A percentile compares a stretch with the other conserved stretches of the same genome.
Evolutionary conservation across 2,888 invertebrate genomes (phyloP).

Genomic region (Laspeyria flexula): DNA sequence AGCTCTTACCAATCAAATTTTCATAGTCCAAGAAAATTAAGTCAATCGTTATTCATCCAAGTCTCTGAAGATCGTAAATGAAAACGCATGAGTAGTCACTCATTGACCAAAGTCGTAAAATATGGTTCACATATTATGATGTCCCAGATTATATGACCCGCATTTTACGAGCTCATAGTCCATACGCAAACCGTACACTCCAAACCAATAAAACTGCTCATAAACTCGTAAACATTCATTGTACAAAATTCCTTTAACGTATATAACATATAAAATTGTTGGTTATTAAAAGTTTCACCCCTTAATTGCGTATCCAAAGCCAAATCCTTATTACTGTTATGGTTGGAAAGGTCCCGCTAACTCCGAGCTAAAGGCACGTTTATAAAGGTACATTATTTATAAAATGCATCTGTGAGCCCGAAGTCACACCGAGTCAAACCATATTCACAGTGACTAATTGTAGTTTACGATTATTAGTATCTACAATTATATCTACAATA

Average conservation of each 20-base stretch:
- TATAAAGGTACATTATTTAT: neutral
- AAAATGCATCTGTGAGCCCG: no score
- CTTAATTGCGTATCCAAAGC: constrained; percentile 73
- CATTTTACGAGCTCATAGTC: constrained; percentile 8
- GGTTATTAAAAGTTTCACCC: constrained; percentile 79
- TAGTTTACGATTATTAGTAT: no score
- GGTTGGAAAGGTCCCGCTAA: constrained; percentile 29
- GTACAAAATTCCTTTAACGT: constrained; percentile 39
- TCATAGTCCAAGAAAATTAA: no score
- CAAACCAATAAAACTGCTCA: constrained; percentile 41
- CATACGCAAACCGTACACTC: constrained; percentile 9
- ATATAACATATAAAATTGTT: constrained; percentile 65
- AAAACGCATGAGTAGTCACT: neutral
- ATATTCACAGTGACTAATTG: no score
- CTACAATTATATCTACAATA: no score
- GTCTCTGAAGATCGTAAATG: neutral
- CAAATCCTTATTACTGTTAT: constrained; percentile 69
- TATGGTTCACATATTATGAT: constrained; percentile 6
- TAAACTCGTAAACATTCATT: constrained; percentile 40
- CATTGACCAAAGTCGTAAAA: constrained; percentile 3
- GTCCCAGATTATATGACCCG: constrained; percentile 4
- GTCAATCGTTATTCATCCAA: neutral
- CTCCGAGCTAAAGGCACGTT: constrained; percentile 26
- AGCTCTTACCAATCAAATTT: no score
- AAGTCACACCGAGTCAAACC: no score